Percentiles rank a stretch among this genome's conserved stretches.
phyloP scores from a whole-genome alignment of 2,797 vertebrate species.

The Sebastes diaconus region DNA sequence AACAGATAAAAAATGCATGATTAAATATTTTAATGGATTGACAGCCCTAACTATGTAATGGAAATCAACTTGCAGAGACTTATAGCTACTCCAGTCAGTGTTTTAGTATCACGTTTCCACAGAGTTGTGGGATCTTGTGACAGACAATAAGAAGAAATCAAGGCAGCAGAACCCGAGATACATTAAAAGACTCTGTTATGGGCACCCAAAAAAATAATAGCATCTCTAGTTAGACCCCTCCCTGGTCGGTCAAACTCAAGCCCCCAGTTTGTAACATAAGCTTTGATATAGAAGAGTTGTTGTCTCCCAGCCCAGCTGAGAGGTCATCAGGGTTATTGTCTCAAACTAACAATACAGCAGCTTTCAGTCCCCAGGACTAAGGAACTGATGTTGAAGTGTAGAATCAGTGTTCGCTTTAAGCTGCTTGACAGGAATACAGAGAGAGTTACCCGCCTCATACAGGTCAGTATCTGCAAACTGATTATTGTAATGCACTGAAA shows the following conservation, averaged over 20 bases:
- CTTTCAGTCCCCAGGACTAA: too few relatives aligned
- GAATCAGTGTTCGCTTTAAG: background rate
- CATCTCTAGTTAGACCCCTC: background rate
- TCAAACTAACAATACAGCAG: too few relatives aligned
- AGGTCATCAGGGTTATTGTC: too few relatives aligned
- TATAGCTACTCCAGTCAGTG: background rate
- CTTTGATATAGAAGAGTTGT: too few relatives aligned
- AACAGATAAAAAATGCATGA: too few relatives aligned
- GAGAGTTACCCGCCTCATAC: background rate
- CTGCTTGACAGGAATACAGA: background rate
- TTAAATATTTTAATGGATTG: too few relatives aligned
- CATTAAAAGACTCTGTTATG: background rate
- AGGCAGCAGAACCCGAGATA: background rate
- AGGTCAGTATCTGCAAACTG: background rate
- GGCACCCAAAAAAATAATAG: background rate
- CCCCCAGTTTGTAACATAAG: background rate
- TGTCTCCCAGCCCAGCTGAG: too few relatives aligned
- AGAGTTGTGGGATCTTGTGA: background rate
- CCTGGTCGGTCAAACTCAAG: background rate
- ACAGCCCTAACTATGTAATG: background rate
- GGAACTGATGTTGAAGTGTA: too few relatives aligned
- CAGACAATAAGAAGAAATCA: background rate
- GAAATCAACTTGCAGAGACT: background rate
- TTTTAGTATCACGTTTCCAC: background rate
- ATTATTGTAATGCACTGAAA: background rate